Evolutionary conservation across 1,140 invertebrate genomes (phyloP), one percentile per base, ranked within the genome.

Genomic region (Potamilus streckersoni): DNA sequence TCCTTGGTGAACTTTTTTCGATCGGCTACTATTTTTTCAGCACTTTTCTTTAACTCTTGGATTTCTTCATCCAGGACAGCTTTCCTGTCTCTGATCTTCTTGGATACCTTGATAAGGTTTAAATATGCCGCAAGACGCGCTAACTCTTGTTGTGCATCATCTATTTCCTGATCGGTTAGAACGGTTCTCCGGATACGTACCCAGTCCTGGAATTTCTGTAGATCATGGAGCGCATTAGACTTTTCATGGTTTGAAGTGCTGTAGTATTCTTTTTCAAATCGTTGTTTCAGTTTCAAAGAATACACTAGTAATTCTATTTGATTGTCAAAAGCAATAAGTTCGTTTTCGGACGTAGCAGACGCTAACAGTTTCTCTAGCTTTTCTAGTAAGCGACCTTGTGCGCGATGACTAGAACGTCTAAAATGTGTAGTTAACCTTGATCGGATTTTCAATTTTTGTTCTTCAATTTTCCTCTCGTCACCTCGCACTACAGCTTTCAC

Each of bases 401-500:
- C 4, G 56, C 31, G 12, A 17, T 56, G 13, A 27, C 4, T 14
- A 19, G 38, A 49, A 49, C n/a, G 55, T 55, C 20, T 59, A 55
- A 31, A 19, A 72, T 55, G n/a, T 60, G 17, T 13, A 68, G 20
- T 14, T 8, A 38, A 27, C 73, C 69, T 62, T 59, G 6, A 8
- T 66, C 59, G 62, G 31, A 77, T 71, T 19, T 72, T 58, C 12
- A 8, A 56, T 61, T 68, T 55, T n/a, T 72, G 19, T 20, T 63
- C 17, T 20, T 19, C 6, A 23, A 77, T 60, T 38, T 65, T 77
- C 12, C n/a, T 23, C 38, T 61, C 61, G 17, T 76, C 73, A 60
- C 83, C 85, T 71, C 81, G 84, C 27, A 87, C 80, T 66, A 79
- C 82, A 64, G 62, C 76, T 83, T 94, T 94, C 2, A 94, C 91